Percentiles rank a stretch among this genome's conserved stretches.
Conservation (phyloP, 2,888 invertebrate genomes). For the Argynnis bischoffii region DNA sequence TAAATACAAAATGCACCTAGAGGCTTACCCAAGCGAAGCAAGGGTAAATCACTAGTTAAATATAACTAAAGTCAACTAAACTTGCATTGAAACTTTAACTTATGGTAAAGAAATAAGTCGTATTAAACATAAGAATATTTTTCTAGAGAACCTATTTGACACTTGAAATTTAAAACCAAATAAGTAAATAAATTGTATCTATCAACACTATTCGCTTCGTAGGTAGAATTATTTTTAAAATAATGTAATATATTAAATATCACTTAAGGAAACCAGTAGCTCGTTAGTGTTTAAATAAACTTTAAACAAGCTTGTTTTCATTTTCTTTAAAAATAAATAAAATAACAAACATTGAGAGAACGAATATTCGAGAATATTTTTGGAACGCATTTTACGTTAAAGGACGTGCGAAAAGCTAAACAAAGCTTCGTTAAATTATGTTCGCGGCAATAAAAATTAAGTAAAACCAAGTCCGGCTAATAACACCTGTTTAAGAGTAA, state of each 20-base stretch:
- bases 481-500: background rate
- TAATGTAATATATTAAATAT: background rate
- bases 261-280: background rate
- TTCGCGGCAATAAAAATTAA: constrained; percentile 1
- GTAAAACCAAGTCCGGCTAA: background rate
- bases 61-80: too few relatives aligned
- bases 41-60: too few relatives aligned
- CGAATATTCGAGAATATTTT: background rate
- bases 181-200: too few relatives aligned
- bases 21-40: too few relatives aligned
- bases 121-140: too few relatives aligned
- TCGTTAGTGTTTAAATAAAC: background rate
- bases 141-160: too few relatives aligned
- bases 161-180: too few relatives aligned
- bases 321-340: background rate
- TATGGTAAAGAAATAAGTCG: too few relatives aligned
- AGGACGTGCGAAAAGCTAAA: background rate
- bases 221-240: too few relatives aligned
- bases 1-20: too few relatives aligned
- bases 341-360: background rate
- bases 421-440: background rate
- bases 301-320: background rate
- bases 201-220: too few relatives aligned
- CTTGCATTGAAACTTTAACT: too few relatives aligned
- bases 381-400: background rate